Base-by-base conservation (phyloP, 2,797 vertebrate species). In the Protonibea diacanthus region DNA sequence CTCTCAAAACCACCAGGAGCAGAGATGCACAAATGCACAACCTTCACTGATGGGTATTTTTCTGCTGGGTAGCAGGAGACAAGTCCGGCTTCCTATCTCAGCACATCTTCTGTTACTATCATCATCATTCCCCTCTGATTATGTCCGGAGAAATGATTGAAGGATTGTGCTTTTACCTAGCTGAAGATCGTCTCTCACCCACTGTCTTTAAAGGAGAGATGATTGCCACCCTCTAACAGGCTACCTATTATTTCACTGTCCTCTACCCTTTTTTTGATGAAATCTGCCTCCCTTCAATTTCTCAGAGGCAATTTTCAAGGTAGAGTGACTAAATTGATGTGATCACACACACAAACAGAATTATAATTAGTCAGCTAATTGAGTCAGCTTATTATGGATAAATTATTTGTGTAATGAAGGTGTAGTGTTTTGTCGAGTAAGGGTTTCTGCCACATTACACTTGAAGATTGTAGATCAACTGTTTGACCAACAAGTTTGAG, bases 71-170 rank as follows among this genome's bases (percentile, higher is more conserved):
- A 58, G 51, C 21, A 10, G 27, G 40, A 74, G 45, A 68, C 40
- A 12, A 62, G 33, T 12, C 25, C 3, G 48, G 40, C 56, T 63
- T 72, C 60, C 21, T 27, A 9, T 23, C 57, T 18, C 17, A 53
- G 9, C 6, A 38, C 20, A 49, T 63, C 38, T 48, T 56, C 44
- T 48, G 18, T 68, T 44, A 45, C 44, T 48, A 57, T 68, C 78
- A 77, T 79, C 76, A 88, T 62, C 74, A 44, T 78, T 57, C 42
- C 49, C 21, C 51, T 71, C 72, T 56, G 65, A 83, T 88, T 86
- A 73, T 49, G n/a, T 76, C 77, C 68, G 74, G 49, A 79, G 61
- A 66, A 82, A 77, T 68, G n/a, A 86, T 64, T 64, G 59, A 65
- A 74, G 74, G 64, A 62, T 48, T 29, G 11, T 23, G 20, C 58